phyloP scores from a whole-genome alignment of 2,888 invertebrate genomes.

The Cyclophora punctaria region DNA sequence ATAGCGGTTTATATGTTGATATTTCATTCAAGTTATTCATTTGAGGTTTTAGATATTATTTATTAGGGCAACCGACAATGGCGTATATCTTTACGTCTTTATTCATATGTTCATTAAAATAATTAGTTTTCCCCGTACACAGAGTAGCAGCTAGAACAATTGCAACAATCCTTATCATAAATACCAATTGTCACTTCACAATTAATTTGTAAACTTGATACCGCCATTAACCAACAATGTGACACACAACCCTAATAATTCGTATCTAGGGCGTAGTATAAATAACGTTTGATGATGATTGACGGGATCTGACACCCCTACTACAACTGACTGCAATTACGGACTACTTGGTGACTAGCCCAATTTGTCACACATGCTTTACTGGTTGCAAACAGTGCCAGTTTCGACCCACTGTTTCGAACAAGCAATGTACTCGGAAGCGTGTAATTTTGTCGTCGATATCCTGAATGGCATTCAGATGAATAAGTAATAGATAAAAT shows the following conservation, averaged over 20 bases:
- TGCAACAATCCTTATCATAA: no score
- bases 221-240: constrained; percentile 5
- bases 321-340: constrained; percentile 31
- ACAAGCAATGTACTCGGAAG: constrained; percentile 1
- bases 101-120: no score
- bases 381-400: neutral
- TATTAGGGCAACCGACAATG: no score
- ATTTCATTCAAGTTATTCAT: no score
- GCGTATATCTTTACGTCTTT: no score
- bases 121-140: no score
- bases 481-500: constrained; percentile 17
- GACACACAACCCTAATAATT: constrained; percentile 37
- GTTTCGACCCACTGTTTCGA: neutral
- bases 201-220: neutral
- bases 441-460: constrained; percentile 1
- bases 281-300: constrained; percentile 55
- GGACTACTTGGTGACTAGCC: neutral
- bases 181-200: no score
- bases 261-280: constrained; percentile 57
- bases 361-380: constrained; percentile 6
- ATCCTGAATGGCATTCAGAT: constrained; percentile 5
- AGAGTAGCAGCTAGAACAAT: no score
- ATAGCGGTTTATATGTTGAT: no score
- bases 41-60: no score
- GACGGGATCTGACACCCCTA: constrained; percentile 44